Percentiles rank a stretch among this genome's conserved stretches.
These are phyloP conservation scores for Diplodus sargus DNA, from an alignment of 2,797 vertebrate genomes.

Conservation along the genomic window DNA sequence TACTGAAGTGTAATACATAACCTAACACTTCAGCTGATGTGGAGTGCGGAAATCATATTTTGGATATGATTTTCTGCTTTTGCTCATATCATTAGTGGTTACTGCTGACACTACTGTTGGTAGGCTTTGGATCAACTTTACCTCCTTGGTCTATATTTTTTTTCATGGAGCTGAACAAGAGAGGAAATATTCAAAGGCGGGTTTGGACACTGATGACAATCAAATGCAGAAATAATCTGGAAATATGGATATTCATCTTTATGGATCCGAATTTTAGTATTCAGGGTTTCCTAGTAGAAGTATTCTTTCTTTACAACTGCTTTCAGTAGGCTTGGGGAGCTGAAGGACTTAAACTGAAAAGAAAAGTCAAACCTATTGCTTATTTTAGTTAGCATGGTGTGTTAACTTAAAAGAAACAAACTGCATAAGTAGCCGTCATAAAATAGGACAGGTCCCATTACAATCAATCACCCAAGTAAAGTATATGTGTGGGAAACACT, in stretches of 20 bases:
- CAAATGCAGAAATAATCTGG: neutral
- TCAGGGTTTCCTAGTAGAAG: too few species aligned
- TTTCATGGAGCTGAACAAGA: neutral
- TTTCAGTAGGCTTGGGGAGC: conserved; percentile 19
- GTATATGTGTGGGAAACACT: too few species aligned
- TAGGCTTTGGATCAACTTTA: neutral
- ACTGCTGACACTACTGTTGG: neutral
- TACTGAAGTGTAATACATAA: neutral
- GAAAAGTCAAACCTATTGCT: neutral
- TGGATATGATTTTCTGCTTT: neutral
- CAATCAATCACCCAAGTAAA: too few species aligned
- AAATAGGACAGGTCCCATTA: neutral
- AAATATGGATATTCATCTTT: neutral
- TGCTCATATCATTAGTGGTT: neutral
- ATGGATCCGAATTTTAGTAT: neutral
- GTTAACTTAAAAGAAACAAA: neutral
- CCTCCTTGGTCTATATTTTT: neutral
- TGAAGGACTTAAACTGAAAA: conserved; percentile 2
- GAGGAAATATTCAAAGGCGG: too few species aligned
- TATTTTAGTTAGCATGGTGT: conserved; percentile 18
- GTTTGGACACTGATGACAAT: neutral
- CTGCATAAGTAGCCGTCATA: neutral
- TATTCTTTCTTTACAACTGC: conserved; percentile 8
- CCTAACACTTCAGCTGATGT: neutral
- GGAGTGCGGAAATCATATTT: conserved; percentile 7